Conservation (phyloP, 2,888 invertebrate genomes). For the Drosophila neonasuta region DNA sequence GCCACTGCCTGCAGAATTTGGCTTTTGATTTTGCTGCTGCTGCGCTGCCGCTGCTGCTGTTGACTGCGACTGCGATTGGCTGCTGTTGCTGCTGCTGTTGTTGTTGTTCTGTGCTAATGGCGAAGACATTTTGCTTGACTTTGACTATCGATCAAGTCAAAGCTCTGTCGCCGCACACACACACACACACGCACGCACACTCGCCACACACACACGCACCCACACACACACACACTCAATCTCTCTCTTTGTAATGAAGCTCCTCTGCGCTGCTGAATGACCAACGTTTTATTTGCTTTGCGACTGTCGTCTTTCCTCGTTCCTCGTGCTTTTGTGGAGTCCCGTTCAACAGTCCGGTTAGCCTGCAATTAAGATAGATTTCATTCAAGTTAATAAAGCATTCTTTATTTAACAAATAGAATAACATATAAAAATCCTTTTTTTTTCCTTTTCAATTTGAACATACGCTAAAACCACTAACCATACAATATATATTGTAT, state of each 20-base stretch:
- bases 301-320: not conserved
- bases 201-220: slow-evolving; percentile 17
- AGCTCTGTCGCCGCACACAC: slow-evolving; percentile 28
- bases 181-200: slow-evolving; percentile 9
- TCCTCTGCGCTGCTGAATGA: slow-evolving; percentile 8
- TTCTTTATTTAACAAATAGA: no score
- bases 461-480: no score
- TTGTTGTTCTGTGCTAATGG: slow-evolving; percentile 71
- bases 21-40: slow-evolving; percentile 66
- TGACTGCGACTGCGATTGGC: slow-evolving; percentile 43
- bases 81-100: slow-evolving; percentile 61
- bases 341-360: not conserved
- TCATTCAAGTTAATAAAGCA: not conserved
- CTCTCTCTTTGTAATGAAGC: not conserved
- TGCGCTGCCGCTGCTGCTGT: slow-evolving; percentile 51
- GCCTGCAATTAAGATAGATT: not conserved
- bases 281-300: not conserved
- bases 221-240: slow-evolving; percentile 4
- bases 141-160: slow-evolving; percentile 34
- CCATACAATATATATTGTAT: no score
- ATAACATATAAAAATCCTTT: no score
- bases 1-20: slow-evolving; percentile 55
- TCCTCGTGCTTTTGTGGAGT: not conserved
- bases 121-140: slow-evolving; percentile 66
- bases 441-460: no score